phyloP scores from a whole-genome alignment of 2,888 invertebrate species.

The Junonia oenone region DNA sequence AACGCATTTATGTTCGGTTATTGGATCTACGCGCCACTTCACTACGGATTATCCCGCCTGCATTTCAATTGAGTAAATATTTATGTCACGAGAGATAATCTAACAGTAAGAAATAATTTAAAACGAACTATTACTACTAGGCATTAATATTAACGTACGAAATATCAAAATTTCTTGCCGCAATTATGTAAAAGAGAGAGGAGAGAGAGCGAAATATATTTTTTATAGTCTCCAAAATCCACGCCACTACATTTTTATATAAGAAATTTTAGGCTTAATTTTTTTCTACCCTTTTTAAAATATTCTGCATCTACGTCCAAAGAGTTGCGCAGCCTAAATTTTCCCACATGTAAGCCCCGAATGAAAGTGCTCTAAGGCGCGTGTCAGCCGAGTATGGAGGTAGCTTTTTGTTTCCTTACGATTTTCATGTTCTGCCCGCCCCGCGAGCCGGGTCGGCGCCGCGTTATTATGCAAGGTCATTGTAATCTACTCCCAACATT shows the following conservation, averaged over 20 bases:
- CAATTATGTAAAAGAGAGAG: not conserved
- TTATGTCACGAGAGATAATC: conserved; percentile 10
- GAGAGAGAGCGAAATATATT: too few species aligned
- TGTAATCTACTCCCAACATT: conserved; percentile 44
- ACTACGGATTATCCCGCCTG: conserved; percentile 25
- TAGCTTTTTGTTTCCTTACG: conserved; percentile 23
- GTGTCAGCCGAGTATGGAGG: conserved; percentile 2
- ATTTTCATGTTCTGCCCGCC: conserved; percentile 23
- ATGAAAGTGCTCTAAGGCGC: conserved; percentile 4
- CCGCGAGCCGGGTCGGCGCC: conserved; percentile 39
- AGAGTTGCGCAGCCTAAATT: conserved; percentile 20
- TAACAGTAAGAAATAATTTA: not conserved
- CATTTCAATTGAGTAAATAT: conserved; percentile 22
- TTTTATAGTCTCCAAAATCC: too few species aligned
- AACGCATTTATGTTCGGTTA: conserved; percentile 46
- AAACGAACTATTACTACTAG: not conserved
- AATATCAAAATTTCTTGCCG: not conserved
- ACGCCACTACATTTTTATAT: not conserved
- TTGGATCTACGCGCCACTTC: conserved; percentile 35
- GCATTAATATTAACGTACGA: not conserved
- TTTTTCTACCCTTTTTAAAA: conserved; percentile 7
- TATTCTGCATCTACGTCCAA: conserved; percentile 6
- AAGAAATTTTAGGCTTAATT: not conserved
- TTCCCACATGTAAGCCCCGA: conserved; percentile 18
- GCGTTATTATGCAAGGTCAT: conserved; percentile 51